Percentiles rank a stretch among this genome's conserved stretches.
Evolutionary conservation across 1,140 invertebrate species (phyloP).

Genomic region (Glossosoma conforme): DNA sequence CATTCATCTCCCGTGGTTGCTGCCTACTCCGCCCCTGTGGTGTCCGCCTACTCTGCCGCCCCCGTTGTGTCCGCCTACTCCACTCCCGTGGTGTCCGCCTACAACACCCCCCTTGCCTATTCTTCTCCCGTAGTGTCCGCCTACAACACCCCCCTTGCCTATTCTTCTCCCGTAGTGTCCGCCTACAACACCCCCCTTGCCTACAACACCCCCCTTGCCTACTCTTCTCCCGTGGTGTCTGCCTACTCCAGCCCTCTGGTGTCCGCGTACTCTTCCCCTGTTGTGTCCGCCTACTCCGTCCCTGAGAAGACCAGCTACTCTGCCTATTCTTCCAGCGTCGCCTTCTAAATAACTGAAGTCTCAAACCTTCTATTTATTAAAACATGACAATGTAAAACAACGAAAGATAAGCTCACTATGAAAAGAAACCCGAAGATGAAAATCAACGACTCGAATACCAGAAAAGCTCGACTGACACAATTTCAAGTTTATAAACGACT

Average conservation of each 20-base stretch:
- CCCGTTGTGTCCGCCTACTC: constrained; percentile 18
- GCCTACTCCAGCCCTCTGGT: constrained; percentile 27
- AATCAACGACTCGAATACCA: neutral
- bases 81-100: constrained; percentile 10
- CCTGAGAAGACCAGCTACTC: constrained; percentile 40
- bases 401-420: constrained; percentile 15
- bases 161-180: constrained; percentile 18
- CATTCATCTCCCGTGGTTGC: constrained; percentile 16
- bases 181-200: constrained; percentile 17
- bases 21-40: constrained; percentile 13
- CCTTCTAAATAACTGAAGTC: constrained; percentile 7
- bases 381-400: constrained; percentile 6
- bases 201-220: constrained; percentile 30
- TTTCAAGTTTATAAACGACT: constrained; percentile 17
- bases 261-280: constrained; percentile 21
- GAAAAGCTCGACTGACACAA: constrained; percentile 13
- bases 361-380: constrained; percentile 6
- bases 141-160: constrained; percentile 38
- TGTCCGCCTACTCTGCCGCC: constrained; percentile 23
- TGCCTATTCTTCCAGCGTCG: constrained; percentile 36
- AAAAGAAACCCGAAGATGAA: constrained; percentile 8
- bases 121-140: constrained; percentile 37
- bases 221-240: constrained; percentile 35
- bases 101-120: constrained; percentile 27
- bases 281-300: constrained; percentile 33